phyloP scores from a whole-genome alignment of 2,888 invertebrate genomes.

The Ptycholaimellus sp. region DNA sequence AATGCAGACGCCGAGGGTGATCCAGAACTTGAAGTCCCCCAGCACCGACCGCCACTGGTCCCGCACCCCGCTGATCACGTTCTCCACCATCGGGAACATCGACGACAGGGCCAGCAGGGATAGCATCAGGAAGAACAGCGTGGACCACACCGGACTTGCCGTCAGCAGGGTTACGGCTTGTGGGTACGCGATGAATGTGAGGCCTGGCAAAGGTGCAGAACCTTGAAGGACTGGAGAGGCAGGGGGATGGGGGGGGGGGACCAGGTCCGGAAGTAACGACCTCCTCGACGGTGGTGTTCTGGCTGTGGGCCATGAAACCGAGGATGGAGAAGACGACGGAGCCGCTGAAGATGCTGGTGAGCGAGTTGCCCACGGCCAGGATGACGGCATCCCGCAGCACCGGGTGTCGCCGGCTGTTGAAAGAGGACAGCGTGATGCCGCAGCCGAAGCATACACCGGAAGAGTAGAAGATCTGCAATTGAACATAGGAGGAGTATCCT shows the following conservation, averaged over 20 bases:
- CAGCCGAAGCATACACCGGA: slow-evolving; percentile 4
- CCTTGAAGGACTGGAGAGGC: too few species aligned
- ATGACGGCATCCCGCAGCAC: slow-evolving; percentile 4
- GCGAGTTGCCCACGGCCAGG: slow-evolving; percentile 2
- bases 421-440: slow-evolving; percentile 4
- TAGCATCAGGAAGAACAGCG: too few species aligned
- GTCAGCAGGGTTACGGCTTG: slow-evolving; percentile 4
- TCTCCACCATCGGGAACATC: too few species aligned
- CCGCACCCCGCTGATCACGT: too few species aligned
- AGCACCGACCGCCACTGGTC: slow-evolving; percentile 2
- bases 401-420: slow-evolving; percentile 4
- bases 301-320: too few species aligned
- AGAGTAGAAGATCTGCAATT: slow-evolving; percentile 3
- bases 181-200: too few species aligned
- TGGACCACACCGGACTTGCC: slow-evolving; percentile 2
- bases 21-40: slow-evolving; percentile 4
- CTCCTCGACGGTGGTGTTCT: slow-evolving; percentile 1
- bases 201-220: slow-evolving; percentile 1
- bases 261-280: neutral
- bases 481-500: neutral
- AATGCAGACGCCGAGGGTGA: slow-evolving; percentile 2
- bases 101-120: too few species aligned
- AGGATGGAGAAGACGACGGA: slow-evolving; percentile 3
- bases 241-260: too few species aligned
- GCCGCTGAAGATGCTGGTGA: slow-evolving; percentile 3